Percentiles rank a stretch among this genome's conserved stretches.
Conservation (phyloP, 1,140 invertebrate species). For the Drosophila kanapiae region DNA sequence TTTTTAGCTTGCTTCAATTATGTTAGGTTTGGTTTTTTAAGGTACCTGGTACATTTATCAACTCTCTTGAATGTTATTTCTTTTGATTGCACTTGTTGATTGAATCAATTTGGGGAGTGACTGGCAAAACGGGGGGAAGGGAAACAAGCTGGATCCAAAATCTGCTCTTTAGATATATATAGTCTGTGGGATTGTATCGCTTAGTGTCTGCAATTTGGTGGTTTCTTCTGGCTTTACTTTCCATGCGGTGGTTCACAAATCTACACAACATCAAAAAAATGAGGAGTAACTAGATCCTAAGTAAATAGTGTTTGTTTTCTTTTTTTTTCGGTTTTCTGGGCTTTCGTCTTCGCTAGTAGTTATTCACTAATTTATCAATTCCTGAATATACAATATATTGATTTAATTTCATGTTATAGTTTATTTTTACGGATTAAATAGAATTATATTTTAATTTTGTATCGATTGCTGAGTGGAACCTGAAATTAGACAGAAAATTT, state of each 20-base stretch:
- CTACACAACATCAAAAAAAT: constrained; percentile 46
- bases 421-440: constrained; percentile 27
- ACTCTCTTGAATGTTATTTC: constrained; percentile 19
- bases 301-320: constrained; percentile 24
- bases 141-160: background rate
- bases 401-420: constrained; percentile 33
- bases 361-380: constrained; percentile 68
- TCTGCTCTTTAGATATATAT: constrained; percentile 10
- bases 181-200: constrained; percentile 28
- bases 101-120: constrained; percentile 1
- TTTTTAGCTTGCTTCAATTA: background rate
- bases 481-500: background rate
- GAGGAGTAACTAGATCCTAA: constrained; percentile 36
- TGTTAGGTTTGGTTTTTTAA: constrained; percentile 12
- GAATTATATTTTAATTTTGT: constrained; percentile 15
- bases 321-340: constrained; percentile 6
- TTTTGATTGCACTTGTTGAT: constrained; percentile 23
- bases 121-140: too few relatives aligned
- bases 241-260: constrained; percentile 41
- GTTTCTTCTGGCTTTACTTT: constrained; percentile 16
- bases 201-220: constrained; percentile 29
- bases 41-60: constrained; percentile 53
- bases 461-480: constrained; percentile 38
- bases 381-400: constrained; percentile 61
- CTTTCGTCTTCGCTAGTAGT: constrained; percentile 35